Base-by-base conservation (phyloP, 2,797 vertebrate genomes). In the Accipiter fasciatus region DNA sequence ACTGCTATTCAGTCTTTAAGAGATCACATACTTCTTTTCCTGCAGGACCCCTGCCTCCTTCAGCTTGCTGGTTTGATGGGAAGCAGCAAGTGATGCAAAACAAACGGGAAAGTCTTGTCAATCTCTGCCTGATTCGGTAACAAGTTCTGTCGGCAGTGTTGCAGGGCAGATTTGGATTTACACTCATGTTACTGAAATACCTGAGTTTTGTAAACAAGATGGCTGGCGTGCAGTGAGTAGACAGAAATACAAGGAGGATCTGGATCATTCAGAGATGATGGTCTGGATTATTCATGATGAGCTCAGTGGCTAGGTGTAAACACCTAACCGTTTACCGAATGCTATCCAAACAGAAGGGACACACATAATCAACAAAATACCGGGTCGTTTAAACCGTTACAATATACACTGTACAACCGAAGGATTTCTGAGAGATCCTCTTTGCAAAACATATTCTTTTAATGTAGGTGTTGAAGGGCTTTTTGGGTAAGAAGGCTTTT, bases 61-160 rank as follows among this genome's bases (percentile, higher is more conserved):
- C 86, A 69, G 92, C 89, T 57, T 3, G 1, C 52, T 19, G 67
- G 81, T 75, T 87, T 92, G 93, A 89, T 50, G 93, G 90, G 91
- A 92, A 94, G 81, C 93, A 93, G 90, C 77, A 76, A 96, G 90
- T 3, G 78, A 93, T 73, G 93, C 78, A 95, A 89, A 96, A 91
- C 67, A 83, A 94, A 89, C 7, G 0, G 81, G 87, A 33, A 77
- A 89, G 84, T 49, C 97, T 85, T 69, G 91, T 87, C 94, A 91
- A 40, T 61, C 92, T 89, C 77, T 54, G 65, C 72, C 69, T n/a
- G 25, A 62, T 29, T 9, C 11, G 6, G 67, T 42, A 67, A 72
- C 25, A 13, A 46, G 88, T 39, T 54, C 64, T 91, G 70, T 18
- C 7, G 4, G 70, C 33, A 15, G 66, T 3, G 52, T 4, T 8